Percentiles rank a stretch among this genome's conserved stretches.
These are phyloP conservation scores for Archivesica marissinica DNA, from an alignment of 1,140 invertebrate genomes.

Conservation along the genomic window DNA sequence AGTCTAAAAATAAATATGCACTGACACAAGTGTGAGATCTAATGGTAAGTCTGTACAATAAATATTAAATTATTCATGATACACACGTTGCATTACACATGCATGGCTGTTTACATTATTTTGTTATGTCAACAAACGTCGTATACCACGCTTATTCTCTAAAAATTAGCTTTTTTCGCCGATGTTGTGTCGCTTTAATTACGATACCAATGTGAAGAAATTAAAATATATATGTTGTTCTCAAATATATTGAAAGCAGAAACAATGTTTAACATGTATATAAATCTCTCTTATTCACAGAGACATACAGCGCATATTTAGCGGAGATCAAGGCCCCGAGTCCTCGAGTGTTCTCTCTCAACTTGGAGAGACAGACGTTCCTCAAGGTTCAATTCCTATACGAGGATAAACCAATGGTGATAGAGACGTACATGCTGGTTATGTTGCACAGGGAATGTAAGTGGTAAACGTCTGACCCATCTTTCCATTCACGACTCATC, in stretches of 20 bases:
- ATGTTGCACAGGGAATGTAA: constrained; percentile 82
- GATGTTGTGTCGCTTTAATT: too few species aligned
- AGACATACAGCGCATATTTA: constrained; percentile 75
- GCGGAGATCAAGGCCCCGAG: constrained; percentile 76
- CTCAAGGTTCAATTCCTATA: constrained; percentile 81
- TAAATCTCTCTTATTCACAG: constrained; percentile 59
- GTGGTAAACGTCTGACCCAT: constrained; percentile 16
- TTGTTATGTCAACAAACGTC: too few species aligned
- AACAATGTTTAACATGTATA: not conserved
- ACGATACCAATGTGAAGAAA: not conserved
- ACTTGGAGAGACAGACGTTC: constrained; percentile 75
- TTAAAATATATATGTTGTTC: not conserved
- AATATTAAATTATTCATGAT: too few species aligned
- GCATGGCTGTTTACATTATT: too few species aligned
- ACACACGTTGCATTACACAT: too few species aligned
- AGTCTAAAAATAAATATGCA: too few species aligned
- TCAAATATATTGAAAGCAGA: not conserved
- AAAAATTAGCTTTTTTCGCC: too few species aligned
- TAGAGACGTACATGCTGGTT: constrained; percentile 77
- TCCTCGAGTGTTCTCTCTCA: constrained; percentile 78
- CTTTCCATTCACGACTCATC: not conserved
- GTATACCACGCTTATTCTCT: too few species aligned
- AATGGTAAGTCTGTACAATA: too few species aligned
- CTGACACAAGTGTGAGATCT: too few species aligned
- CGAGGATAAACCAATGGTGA: constrained; percentile 58